Evolutionary conservation across 2,113 vertebrate genomes (phyloP), one percentile per base, ranked within the genome.

Genomic region (Pedionomus torquatus): DNA sequence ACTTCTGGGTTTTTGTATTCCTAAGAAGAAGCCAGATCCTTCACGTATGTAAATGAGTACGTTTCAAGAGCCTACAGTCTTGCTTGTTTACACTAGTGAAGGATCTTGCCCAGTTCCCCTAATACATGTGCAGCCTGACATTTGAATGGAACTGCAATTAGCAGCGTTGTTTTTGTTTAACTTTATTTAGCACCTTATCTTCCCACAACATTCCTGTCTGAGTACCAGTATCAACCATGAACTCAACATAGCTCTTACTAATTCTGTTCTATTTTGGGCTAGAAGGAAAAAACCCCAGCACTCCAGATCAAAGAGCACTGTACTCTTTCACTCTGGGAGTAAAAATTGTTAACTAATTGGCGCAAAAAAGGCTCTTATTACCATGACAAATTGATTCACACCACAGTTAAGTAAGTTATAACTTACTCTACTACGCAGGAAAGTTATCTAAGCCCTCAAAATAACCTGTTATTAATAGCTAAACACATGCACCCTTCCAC

Each of bases 101-200:
- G 61, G 66, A 89, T 89, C 83, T 72, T 57, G 41, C 49, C 63
- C 3, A 5, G 54, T 55, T 81, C 13, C 35, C 48, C 46, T 46
- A 58, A 39, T 30, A 33, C 61, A 55, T 0, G 0, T 58, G 39
- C 72, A 76, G 80, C 60, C 61, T 90, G 93, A 84, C 78, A 87
- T 95, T 96, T 87, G 78, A 89, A 95, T 90, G 77, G 79, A 89
- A 57, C 69, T 57, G 58, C 83, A 97, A 93, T 96, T 90, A 94
- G 75, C 76, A 84, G 88, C 7, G 30, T 52, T 96, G 92, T 79
- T 96, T 97, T 89, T 64, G 55, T 86, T 94, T 82, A 91, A 97
- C 96, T 97, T 97, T 96, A 96, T 97, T 97, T 97, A 98, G 96
- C 91, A 96, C 96, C 94, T 96, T 98, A 97, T 97, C 97, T 97